Conservation (phyloP, 2,797 vertebrate species). For the Squalus acanthias region DNA sequence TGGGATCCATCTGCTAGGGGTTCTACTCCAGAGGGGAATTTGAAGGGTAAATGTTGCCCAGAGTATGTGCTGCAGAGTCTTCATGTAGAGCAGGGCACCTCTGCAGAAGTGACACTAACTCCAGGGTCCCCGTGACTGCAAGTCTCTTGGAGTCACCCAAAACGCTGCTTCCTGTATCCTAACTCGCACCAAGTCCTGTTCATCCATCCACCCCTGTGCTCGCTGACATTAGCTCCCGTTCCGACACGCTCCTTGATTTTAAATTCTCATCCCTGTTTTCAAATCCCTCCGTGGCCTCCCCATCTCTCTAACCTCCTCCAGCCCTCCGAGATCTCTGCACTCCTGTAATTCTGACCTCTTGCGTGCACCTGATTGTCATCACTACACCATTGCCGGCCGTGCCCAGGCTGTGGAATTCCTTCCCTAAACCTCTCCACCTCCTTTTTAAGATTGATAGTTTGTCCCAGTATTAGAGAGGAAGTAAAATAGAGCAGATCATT, state of each 20-base stretch:
- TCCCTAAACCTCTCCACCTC: not conserved
- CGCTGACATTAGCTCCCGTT: not conserved
- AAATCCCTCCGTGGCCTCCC: not conserved
- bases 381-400: not conserved
- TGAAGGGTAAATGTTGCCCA: not conserved
- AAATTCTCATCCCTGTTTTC: not conserved
- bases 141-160: too few species aligned
- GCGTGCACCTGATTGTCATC: not conserved
- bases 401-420: not conserved
- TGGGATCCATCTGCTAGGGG: not conserved
- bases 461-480: not conserved
- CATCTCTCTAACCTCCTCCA: not conserved
- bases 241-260: not conserved
- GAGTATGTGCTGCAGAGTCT: too few species aligned
- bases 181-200: not conserved
- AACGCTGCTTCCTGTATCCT: not conserved
- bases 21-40: not conserved
- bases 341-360: not conserved
- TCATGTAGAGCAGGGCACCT: not conserved
- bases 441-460: not conserved
- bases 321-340: not conserved
- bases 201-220: not conserved
- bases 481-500: not conserved
- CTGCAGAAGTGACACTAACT: not conserved
- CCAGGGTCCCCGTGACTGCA: not conserved